Evolutionary conservation across 2,113 vertebrate species (phyloP).

Genomic region (Callorhinus ursinus): DNA sequence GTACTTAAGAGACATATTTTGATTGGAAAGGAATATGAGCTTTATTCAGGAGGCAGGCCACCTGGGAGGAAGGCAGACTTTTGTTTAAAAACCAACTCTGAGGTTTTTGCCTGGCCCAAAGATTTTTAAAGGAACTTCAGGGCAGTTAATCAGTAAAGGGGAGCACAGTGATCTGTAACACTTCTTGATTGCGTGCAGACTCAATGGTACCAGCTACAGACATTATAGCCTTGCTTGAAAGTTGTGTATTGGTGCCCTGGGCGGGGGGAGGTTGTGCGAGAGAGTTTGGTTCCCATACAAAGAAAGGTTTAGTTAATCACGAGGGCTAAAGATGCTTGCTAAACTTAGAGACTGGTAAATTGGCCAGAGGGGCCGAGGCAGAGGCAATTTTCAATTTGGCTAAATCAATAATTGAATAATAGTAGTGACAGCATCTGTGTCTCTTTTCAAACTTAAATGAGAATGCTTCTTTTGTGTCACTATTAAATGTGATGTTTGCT

Average conservation of each 20-base stretch:
- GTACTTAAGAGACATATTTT: not conserved
- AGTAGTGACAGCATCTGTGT: not conserved
- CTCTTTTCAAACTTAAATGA: constrained; percentile 19
- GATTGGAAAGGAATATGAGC: not conserved
- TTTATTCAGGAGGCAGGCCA: not conserved
- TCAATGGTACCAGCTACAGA: not conserved
- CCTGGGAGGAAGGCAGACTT: not conserved
- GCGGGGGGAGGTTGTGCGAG: not conserved
- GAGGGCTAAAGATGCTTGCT: not conserved
- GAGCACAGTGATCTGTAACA: not conserved
- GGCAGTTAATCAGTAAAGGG: not conserved
- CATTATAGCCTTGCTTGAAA: not conserved
- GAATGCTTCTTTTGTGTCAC: not conserved
- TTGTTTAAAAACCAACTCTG: not conserved
- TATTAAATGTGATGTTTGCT: not conserved
- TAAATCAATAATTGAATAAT: not conserved
- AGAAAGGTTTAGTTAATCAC: not conserved
- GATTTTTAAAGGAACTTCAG: not conserved
- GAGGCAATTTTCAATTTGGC: not conserved
- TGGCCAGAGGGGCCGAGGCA: not conserved
- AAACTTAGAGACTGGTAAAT: not conserved
- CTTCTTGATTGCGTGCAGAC: not conserved
- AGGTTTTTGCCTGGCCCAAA: not conserved
- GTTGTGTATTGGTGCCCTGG: not conserved
- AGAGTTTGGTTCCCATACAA: not conserved